Evolutionary conservation across 2,888 invertebrate species (phyloP).

Genomic region (Orthosia gracilis): DNA sequence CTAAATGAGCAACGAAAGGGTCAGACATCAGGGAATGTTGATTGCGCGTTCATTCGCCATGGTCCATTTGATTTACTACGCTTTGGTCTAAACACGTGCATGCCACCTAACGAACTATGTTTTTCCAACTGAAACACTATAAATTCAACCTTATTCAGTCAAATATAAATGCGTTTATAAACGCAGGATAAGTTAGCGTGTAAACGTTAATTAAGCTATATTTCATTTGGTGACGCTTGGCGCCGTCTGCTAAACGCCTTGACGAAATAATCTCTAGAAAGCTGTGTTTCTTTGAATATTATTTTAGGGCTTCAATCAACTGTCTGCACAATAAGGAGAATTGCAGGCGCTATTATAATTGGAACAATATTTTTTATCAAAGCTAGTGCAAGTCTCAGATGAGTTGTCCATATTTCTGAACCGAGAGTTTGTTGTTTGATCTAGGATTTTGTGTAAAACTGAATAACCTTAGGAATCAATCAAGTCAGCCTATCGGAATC

Average conservation of each 20-base stretch:
- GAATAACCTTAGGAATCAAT: too few relatives aligned
- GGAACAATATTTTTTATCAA: constrained; percentile 23
- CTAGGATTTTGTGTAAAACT: too few relatives aligned
- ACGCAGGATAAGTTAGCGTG: constrained; percentile 65
- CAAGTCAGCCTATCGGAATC: too few relatives aligned
- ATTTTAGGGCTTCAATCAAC: constrained; percentile 70
- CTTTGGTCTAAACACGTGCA: constrained; percentile 76
- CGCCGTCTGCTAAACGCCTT: constrained; percentile 86
- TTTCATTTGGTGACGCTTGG: constrained; percentile 83
- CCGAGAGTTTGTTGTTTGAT: neutral
- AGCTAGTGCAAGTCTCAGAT: constrained; percentile 5
- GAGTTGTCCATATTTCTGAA: neutral
- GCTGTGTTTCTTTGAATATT: constrained; percentile 78
- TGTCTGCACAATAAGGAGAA: constrained; percentile 32
- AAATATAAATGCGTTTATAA: constrained; percentile 62
- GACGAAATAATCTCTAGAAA: constrained; percentile 81
- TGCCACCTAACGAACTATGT: constrained; percentile 65
- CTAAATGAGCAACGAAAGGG: constrained; percentile 74
- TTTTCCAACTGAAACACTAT: constrained; percentile 41
- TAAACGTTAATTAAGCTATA: constrained; percentile 87
- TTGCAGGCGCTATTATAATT: constrained; percentile 37
- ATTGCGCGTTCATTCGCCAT: constrained; percentile 81
- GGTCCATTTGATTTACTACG: constrained; percentile 82
- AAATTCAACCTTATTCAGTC: constrained; percentile 67
- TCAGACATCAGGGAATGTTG: constrained; percentile 81